These are phyloP conservation scores for Psittacara wagleri DNA, from an alignment of 2,113 vertebrate species.

Conservation along the genomic window DNA sequence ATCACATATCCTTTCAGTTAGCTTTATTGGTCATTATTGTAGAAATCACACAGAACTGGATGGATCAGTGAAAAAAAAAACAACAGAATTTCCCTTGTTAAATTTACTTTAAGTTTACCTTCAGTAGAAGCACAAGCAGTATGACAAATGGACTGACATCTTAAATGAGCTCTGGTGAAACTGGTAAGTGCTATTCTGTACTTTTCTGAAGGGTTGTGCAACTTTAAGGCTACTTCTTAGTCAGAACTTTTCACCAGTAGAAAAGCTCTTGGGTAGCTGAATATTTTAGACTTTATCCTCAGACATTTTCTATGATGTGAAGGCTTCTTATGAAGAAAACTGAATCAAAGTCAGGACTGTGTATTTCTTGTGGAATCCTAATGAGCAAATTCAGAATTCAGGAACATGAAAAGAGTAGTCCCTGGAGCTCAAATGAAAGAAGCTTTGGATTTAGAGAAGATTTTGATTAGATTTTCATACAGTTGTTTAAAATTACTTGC, in stretches of 20 bases:
- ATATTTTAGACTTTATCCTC: slow-evolving; percentile 2
- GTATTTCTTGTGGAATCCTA: slow-evolving; percentile 2
- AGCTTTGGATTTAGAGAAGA: slow-evolving; percentile 16
- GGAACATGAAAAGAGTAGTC: not conserved
- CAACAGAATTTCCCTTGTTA: not conserved
- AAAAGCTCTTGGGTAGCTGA: not conserved
- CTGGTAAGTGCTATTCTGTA: not conserved
- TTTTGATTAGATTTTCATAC: slow-evolving; percentile 23
- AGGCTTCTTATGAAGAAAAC: slow-evolving; percentile 5
- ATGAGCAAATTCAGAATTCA: not conserved
- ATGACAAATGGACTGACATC: not conserved
- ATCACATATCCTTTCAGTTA: not conserved
- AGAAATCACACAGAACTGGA: not conserved
- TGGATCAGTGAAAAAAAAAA: not conserved
- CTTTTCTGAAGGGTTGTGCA: not conserved
- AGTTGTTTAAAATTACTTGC: slow-evolving; percentile 9
- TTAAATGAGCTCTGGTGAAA: not conserved
- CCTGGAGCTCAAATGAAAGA: slow-evolving; percentile 23
- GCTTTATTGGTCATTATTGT: not conserved
- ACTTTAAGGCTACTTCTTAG: not conserved
- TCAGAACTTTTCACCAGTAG: not conserved
- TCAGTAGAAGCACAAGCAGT: not conserved
- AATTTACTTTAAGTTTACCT: not conserved
- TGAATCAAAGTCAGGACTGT: not conserved
- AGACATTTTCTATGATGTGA: not conserved